Evolutionary conservation across 2,113 vertebrate genomes (phyloP).

Genomic region (Paradisaea rubra): DNA sequence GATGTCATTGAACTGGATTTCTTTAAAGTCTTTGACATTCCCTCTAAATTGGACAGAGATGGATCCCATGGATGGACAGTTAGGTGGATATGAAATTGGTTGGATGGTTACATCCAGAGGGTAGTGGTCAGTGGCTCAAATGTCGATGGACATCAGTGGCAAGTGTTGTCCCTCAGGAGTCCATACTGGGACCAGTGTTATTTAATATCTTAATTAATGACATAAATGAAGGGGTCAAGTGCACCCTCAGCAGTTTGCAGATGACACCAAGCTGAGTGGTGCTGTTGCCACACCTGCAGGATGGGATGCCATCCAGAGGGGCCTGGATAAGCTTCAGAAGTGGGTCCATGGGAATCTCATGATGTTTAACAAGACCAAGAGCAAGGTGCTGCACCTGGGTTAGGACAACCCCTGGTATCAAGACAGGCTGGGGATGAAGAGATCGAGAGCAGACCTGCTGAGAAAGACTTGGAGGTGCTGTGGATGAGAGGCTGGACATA

Average conservation of each 20-base stretch:
- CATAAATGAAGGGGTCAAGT: not conserved
- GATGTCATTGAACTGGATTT: not conserved
- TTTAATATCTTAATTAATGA: not conserved
- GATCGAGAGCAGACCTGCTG: not conserved
- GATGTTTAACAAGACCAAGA: not conserved
- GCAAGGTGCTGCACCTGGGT: not conserved
- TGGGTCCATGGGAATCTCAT: not conserved
- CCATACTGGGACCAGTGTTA: fast-evolving
- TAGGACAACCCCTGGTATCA: not conserved
- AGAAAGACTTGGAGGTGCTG: not conserved
- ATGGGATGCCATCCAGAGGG: not conserved
- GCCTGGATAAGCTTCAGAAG: not conserved
- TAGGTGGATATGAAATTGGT: not conserved
- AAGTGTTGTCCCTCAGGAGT: not conserved
- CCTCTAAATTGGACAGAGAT: not conserved
- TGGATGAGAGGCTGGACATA: not conserved
- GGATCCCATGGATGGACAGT: not conserved
- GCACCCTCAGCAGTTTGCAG: not conserved
- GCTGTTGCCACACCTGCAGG: not conserved
- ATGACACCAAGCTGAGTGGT: not conserved
- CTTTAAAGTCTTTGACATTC: not conserved
- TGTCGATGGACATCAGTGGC: fast-evolving
- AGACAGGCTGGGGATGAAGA: not conserved
- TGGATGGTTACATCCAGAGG: not conserved
- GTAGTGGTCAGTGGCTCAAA: not conserved